Base-by-base conservation (phyloP, 30 jellyfish, hydroid and myxozoan species). In the Sanderia malayensis region DNA sequence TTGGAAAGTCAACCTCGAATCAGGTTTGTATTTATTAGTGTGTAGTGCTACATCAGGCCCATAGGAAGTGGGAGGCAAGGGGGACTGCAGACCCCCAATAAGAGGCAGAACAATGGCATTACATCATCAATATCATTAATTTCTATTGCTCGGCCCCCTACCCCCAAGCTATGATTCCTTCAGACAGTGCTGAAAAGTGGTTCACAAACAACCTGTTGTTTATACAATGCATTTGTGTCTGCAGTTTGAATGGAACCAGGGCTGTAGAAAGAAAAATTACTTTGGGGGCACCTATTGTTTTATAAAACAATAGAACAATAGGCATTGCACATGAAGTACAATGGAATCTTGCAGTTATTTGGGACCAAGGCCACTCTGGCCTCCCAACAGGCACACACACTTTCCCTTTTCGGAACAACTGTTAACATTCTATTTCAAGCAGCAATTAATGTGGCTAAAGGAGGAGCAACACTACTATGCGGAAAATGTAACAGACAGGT, bases 31-130 rank as follows among this genome's bases (percentile, higher is more conserved):
- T 37, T 37, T 37, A 37, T 37, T 37, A 13, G 52, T 37, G 52
- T 37, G 52, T 37, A 37, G 52, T 37, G 52, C 52, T 37, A 37
- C 52, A 37, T 37, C 52, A 37, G 52, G 52, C 52, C 52, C 52
- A 37, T 37, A 37, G 52, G 52, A 37, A 37, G 52, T 37, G 52
- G 52, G 52, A 37, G 52, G 52, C 52, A 4, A 37, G 52, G 52
- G 52, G 52, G 52, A 37, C 52, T 37, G 52, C 52, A 37, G 52
- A 37, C 52, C 13, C 52, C 52, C 52, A 37, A 37, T 37, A 37
- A 37, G 6, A 37, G 52, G 52, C 52, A 37, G 52, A 37, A 37
- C 52, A 37, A 37, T 37, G 52, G 52, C 13, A 37, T 37, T 37
- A 37, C 52, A 37, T 37, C 52, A 13, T 37, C 52, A 13, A 37